Conservation (phyloP, 2,797 vertebrate genomes). For the Cyclopterus lumpus region DNA sequence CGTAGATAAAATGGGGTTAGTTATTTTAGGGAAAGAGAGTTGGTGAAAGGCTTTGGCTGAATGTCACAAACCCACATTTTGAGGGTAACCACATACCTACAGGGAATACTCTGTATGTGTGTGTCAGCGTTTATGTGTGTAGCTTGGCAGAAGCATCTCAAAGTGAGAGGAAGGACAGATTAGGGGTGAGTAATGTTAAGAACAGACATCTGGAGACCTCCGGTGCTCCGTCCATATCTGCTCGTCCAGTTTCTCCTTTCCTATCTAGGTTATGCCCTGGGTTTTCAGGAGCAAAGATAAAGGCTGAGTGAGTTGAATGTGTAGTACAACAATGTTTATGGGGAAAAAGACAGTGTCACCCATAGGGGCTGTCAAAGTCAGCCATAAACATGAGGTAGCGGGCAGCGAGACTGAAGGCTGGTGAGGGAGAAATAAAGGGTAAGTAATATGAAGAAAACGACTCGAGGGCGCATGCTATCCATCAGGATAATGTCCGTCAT, state of each 20-base stretch:
- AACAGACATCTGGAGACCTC: constrained; percentile 52
- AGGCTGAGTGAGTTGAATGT: constrained; percentile 34
- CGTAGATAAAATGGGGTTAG: not conserved
- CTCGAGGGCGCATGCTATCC: constrained; percentile 41
- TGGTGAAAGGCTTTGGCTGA: constrained; percentile 29
- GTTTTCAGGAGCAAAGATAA: constrained; percentile 50
- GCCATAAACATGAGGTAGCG: constrained; percentile 49
- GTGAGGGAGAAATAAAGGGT: constrained; percentile 41
- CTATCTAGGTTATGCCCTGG: constrained; percentile 58
- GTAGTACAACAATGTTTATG: constrained; percentile 26
- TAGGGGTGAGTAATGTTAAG: constrained; percentile 52
- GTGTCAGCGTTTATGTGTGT: not conserved
- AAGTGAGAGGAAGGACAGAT: constrained; percentile 51
- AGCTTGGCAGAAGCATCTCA: constrained; percentile 20
- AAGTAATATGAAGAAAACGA: constrained; percentile 54
- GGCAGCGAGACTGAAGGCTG: constrained; percentile 11
- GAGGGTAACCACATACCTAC: constrained; percentile 23
- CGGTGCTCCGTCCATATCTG: constrained; percentile 52
- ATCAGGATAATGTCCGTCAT: constrained; percentile 59
- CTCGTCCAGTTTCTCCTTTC: constrained; percentile 23
- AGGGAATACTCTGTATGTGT: constrained; percentile 10
- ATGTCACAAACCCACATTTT: constrained; percentile 50
- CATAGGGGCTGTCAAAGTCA: constrained; percentile 34
- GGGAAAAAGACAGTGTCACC: constrained; percentile 42
- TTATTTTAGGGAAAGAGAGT: constrained; percentile 34